Percentiles rank a stretch among this genome's conserved stretches.
Evolutionary conservation across 2,888 invertebrate genomes (phyloP).

Genomic region (Myopa testacea): DNA sequence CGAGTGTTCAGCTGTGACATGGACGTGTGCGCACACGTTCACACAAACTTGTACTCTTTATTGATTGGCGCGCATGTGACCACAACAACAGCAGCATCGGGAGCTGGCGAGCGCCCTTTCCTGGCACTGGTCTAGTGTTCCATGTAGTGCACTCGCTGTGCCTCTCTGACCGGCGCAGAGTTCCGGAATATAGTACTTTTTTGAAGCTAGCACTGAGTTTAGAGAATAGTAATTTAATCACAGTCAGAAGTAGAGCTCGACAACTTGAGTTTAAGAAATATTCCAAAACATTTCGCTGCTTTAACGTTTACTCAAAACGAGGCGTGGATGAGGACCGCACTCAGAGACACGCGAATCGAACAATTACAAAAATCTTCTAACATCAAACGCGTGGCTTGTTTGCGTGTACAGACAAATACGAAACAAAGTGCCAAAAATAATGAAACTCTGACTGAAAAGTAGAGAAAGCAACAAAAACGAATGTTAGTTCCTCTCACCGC

Average conservation of each 20-base stretch:
- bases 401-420: conserved; percentile 14
- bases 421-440: not conserved
- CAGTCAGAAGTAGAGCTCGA: not conserved
- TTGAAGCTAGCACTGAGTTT: too few species aligned
- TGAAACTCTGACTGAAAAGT: not conserved
- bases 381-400: conserved; percentile 11
- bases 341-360: conserved; percentile 7
- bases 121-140: not conserved
- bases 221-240: too few species aligned
- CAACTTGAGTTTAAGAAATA: not conserved
- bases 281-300: not conserved
- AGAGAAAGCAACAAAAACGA: not conserved
- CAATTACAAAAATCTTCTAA: not conserved
- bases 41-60: not conserved
- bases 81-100: not conserved
- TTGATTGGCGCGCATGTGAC: conserved; percentile 10
- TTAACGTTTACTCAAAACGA: not conserved
- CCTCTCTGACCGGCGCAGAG: too few species aligned
- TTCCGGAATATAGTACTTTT: too few species aligned
- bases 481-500: too few species aligned
- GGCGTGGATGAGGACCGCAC: not conserved
- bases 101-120: not conserved
- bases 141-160: too few species aligned
- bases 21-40: not conserved
- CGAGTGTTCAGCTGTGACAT: too few species aligned